phyloP scores from a whole-genome alignment of 2,113 vertebrate genomes.

The Agelaius phoeniceus region DNA sequence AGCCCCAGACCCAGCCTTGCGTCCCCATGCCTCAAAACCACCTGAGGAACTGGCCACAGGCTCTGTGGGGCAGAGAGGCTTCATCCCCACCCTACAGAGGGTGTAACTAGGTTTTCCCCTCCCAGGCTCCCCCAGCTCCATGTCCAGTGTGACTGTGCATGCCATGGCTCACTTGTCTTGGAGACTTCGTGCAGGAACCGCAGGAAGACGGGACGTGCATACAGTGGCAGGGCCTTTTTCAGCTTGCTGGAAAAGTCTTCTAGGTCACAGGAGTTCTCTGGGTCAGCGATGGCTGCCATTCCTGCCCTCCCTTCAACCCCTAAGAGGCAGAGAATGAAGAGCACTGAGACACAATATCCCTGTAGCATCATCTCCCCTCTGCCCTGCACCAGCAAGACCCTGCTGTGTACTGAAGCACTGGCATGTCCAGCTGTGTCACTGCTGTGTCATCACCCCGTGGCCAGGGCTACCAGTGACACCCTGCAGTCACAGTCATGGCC shows the following conservation, averaged over 20 bases:
- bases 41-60: neutral
- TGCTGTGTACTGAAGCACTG: accelerated
- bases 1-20: neutral
- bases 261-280: constrained; percentile 78
- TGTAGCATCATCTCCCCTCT: neutral
- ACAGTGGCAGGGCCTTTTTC: constrained; percentile 87
- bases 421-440: neutral
- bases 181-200: constrained; percentile 88
- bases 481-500: neutral
- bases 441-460: neutral
- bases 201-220: constrained; percentile 90
- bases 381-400: neutral
- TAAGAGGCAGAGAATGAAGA: constrained; percentile 48
- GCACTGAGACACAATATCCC: neutral
- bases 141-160: accelerated
- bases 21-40: neutral
- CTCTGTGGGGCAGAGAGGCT: neutral
- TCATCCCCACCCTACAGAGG: neutral
- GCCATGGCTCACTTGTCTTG: constrained; percentile 84
- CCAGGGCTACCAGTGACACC: neutral
- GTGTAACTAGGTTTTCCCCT: neutral
- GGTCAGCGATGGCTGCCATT: constrained; percentile 93
- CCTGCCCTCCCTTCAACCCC: constrained; percentile 95
- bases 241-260: constrained; percentile 83
- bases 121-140: neutral